Evolutionary conservation across 2,797 vertebrate genomes (phyloP).

Genomic region (Typhlichthys eigenmanni): DNA sequence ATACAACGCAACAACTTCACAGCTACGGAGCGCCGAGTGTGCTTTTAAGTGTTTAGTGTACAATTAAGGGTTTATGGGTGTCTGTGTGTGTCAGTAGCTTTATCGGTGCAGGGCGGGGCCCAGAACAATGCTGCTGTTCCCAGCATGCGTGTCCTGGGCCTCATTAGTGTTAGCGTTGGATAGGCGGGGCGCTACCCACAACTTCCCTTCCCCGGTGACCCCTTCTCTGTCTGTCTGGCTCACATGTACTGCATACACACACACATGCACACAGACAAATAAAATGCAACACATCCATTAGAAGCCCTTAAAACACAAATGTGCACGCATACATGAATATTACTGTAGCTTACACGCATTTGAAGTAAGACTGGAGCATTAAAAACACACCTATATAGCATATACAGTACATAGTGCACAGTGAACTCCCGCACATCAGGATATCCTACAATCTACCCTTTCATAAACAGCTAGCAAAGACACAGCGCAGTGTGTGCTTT

Average conservation of each 20-base stretch:
- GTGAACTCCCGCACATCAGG: slow-evolving; percentile 17
- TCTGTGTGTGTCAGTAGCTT: slow-evolving; percentile 45
- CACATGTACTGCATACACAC: slow-evolving; percentile 5
- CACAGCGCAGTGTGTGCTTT: slow-evolving; percentile 40
- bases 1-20: slow-evolving; percentile 40
- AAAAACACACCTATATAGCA: neutral
- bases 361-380: neutral
- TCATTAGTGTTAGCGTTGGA: slow-evolving; percentile 75
- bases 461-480: slow-evolving; percentile 21
- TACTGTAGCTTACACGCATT: neutral
- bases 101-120: slow-evolving; percentile 43
- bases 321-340: neutral
- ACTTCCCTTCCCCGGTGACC: slow-evolving; percentile 68
- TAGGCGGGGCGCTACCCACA: slow-evolving; percentile 70
- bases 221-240: slow-evolving; percentile 25
- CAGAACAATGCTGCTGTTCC: slow-evolving; percentile 75
- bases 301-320: neutral
- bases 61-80: slow-evolving; percentile 33
- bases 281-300: slow-evolving; percentile 9
- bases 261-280: slow-evolving; percentile 3
- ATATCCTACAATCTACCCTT: slow-evolving; percentile 19
- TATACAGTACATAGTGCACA: neutral
- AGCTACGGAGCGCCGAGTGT: slow-evolving; percentile 1
- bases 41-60: neutral
- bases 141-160: slow-evolving; percentile 65